Conservation (phyloP, 2,113 vertebrate species). For the Salminus brasiliensis region DNA sequence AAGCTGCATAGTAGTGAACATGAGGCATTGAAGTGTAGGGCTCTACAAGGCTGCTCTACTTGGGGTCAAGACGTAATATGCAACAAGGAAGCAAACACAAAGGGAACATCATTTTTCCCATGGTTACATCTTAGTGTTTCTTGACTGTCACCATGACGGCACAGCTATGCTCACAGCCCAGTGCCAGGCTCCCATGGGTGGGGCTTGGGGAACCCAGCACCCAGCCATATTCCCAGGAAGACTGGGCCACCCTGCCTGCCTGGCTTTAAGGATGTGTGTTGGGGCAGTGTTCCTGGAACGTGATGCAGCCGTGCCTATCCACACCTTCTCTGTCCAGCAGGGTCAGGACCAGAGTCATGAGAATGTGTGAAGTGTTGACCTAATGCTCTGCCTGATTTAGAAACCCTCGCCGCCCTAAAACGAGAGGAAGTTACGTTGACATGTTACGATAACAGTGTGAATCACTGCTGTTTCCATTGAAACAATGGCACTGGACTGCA, state of each 20-base stretch:
- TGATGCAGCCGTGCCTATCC: slow-evolving; percentile 21
- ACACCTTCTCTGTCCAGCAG: slow-evolving; percentile 26
- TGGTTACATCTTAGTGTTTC: background rate
- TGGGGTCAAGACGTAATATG: too few relatives aligned
- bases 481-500: background rate
- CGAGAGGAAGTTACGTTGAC: background rate
- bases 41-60: too few relatives aligned
- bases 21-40: too few relatives aligned
- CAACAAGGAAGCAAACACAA: too few relatives aligned
- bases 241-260: background rate
- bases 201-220: slow-evolving; percentile 11
- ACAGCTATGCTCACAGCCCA: background rate
- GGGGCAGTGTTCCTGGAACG: slow-evolving; percentile 21
- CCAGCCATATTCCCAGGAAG: slow-evolving; percentile 27
- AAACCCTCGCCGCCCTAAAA: slow-evolving; percentile 12
- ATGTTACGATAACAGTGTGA: slow-evolving; percentile 23
- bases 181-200: slow-evolving; percentile 5
- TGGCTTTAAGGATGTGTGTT: background rate
- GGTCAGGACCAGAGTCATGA: slow-evolving; percentile 12
- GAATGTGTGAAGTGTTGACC: background rate
- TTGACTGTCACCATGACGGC: background rate
- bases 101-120: background rate
- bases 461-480: slow-evolving; percentile 13
- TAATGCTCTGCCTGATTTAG: background rate
- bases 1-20: too few relatives aligned